Evolutionary conservation across 2,113 vertebrate species (phyloP), one percentile per base, ranked within the genome.

Genomic region (Fulmarus glacialis): DNA sequence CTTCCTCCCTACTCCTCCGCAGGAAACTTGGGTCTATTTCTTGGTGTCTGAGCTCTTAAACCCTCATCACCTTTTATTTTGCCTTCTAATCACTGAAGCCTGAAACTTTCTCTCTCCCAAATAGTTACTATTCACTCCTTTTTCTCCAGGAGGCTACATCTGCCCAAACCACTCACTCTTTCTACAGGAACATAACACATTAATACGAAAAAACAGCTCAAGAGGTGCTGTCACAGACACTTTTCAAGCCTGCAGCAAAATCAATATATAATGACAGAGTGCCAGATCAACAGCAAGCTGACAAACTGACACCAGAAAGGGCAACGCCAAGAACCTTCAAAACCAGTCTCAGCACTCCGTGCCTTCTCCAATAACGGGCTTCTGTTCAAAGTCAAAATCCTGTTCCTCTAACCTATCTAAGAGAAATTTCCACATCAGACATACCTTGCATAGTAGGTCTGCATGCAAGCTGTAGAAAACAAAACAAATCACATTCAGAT

Each of bases 121-220:
- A 53, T 0, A 72, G 67, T 47, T 50, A 36, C 45, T 16, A 62
- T 45, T n/a, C 21, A 48, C 24, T 55, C 32, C 36, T 48, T 74
- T 74, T 55, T 40, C 74, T 85, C 59, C 50, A 81, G 8, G 14
- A 81, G 20, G 38, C 50, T 45, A 6, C 27, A 58, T 40, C 24
- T 67, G 34, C 52, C 9, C 29, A 64, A 42, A 83, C 4, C 24
- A 67, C 40, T 82, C 43, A 34, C 27, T 40, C n/a, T 38, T 92
- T 42, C 48, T 24, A 56, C 19, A 15, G 0, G 11, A 87, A 58
- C 1, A 0, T 9, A 92, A 68, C 8, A 86, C 12, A 15, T 5
- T 34, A 16, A n/a, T 9, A 22, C 27, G 12, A 43, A 73, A 81
- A 82, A 70, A 12, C 38, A 82, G 58, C 55, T 66, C 34, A 66